Evolutionary conservation across 2,888 invertebrate genomes (phyloP), one percentile per base, ranked within the genome.

Genomic region (Dichetophora obliterata): DNA sequence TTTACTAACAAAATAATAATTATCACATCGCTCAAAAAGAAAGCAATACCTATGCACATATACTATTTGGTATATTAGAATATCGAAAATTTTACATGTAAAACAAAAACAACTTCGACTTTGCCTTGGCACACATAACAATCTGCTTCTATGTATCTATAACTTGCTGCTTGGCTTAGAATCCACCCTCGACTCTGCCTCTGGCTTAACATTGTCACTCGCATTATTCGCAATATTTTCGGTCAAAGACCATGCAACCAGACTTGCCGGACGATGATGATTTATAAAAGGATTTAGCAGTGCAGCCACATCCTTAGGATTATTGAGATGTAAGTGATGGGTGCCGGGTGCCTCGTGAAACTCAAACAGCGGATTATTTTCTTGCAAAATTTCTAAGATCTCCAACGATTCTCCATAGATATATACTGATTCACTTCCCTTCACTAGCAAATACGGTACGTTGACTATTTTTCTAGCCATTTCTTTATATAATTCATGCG

Each of bases 251-350:
- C 77, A 80, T 5, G 77, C 48, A 31, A 74, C 74, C 48, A 71
- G 24, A 0, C 24, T 19, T 9, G 52, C 52, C 0, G 84, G 82
- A 9, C 82, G 80, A 81, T 84, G 82, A 69, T 80, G 84, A 27
- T 86, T 86, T 76, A 93, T 87, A 85, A 93, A 93, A 2, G 91
- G 88, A 79, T 90, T 88, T 66, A 93, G 90, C 43, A 90, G 82
- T 1, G 91, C 89, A 1, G 91, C 91, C n/a, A 93, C 87, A 77
- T 83, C 83, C 83, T 92, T 90, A 1, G 94, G 92, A 82, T 92
- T 89, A 80, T 92, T 93, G 80, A 95, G 90, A 88, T 94, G 94
- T 54, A 93, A 89, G 86, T 94, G 94, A 88, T 95, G 95, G 6
- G 91, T 91, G 2, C 94, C 94, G 52, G 92, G 89, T 0, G 94